These are phyloP conservation scores for Gastracanthus pulcherrimus DNA, from an alignment of 2,888 invertebrate genomes.

Conservation along the genomic window DNA sequence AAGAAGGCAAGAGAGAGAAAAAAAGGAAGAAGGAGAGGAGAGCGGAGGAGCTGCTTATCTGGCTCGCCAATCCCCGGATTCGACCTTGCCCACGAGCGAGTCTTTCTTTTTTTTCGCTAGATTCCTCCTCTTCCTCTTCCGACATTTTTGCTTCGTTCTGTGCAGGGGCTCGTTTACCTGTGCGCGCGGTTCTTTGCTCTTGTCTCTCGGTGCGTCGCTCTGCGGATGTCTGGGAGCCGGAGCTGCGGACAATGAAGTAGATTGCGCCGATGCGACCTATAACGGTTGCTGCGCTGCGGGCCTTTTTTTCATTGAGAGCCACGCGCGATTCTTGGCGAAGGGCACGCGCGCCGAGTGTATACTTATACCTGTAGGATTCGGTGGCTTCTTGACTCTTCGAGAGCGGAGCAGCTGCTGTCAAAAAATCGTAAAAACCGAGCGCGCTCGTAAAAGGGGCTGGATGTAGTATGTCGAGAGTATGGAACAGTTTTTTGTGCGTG, in stretches of 20 bases:
- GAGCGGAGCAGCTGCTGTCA: slow-evolving; percentile 31
- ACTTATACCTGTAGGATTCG: neutral
- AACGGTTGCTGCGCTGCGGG: slow-evolving; percentile 27
- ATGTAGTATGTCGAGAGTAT: no score
- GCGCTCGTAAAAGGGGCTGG: slow-evolving; percentile 6
- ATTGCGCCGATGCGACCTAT: slow-evolving; percentile 44
- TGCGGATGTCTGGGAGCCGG: neutral
- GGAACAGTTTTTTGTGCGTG: no score
- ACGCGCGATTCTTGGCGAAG: neutral
- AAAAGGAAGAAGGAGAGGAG: slow-evolving; percentile 37
- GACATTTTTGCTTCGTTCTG: slow-evolving; percentile 17
- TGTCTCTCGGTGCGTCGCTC: neutral
- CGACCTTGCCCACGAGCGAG: slow-evolving; percentile 60
- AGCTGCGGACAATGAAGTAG: slow-evolving; percentile 44
- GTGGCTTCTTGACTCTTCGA: slow-evolving; percentile 7
- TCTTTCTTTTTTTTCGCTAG: neutral
- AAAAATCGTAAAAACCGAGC: slow-evolving; percentile 45
- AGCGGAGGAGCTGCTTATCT: slow-evolving; percentile 65
- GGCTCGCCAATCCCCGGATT: slow-evolving; percentile 59
- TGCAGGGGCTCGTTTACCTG: slow-evolving; percentile 9
- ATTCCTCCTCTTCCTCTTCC: slow-evolving; percentile 32
- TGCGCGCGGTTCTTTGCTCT: no score
- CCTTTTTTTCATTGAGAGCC: neutral
- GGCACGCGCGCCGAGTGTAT: neutral
- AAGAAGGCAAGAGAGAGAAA: neutral